Conservation (phyloP, 2,888 invertebrate species). For the Yponomeuta cagnagella region DNA sequence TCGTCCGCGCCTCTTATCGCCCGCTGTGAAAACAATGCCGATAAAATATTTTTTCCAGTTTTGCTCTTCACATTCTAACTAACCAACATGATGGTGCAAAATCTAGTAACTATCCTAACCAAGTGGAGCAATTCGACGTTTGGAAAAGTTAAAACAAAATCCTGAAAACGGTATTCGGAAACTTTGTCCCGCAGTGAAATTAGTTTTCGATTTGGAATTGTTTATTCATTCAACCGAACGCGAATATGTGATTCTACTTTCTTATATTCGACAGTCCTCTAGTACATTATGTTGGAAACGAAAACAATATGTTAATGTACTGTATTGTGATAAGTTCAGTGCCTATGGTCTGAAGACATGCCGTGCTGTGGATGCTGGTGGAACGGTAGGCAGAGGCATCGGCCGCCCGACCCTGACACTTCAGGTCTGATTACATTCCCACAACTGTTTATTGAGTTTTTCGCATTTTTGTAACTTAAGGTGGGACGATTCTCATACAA, state of each 20-base stretch:
- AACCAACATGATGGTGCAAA: too few species aligned
- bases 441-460: neutral
- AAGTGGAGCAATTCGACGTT: neutral
- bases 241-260: neutral
- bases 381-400: slow-evolving; percentile 68
- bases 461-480: neutral
- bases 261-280: neutral
- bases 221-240: neutral
- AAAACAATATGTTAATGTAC: neutral
- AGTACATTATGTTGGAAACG: neutral
- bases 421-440: slow-evolving; percentile 37
- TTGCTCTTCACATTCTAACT: too few species aligned
- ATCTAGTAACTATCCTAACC: neutral
- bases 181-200: neutral
- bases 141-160: neutral
- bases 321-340: neutral
- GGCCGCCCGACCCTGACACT: slow-evolving; percentile 54
- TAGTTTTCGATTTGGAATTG: neutral
- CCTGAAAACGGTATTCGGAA: neutral
- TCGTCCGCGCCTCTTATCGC: neutral
- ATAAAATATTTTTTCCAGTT: neutral
- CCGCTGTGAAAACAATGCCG: neutral
- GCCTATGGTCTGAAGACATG: slow-evolving; percentile 31
- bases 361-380: slow-evolving; percentile 72
- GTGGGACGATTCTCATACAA: too few species aligned